Conservation (phyloP, 2,797 vertebrate species). For the Oreochromis mossambicus region DNA sequence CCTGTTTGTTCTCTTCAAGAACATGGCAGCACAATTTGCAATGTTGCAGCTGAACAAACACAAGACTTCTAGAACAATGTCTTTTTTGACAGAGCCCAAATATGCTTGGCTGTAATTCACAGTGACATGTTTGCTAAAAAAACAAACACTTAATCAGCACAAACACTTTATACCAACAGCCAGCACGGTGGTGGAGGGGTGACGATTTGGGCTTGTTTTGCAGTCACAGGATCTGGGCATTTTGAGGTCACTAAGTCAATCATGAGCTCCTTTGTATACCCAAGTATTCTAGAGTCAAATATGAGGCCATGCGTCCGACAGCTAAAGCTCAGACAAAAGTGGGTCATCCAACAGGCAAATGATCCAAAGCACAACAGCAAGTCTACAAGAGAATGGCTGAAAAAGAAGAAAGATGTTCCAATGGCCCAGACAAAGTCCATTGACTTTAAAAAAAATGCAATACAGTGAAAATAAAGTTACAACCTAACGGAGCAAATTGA, state of each 20-base stretch:
- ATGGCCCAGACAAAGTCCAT: background rate
- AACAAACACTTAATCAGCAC: background rate
- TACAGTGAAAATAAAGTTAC: background rate
- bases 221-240: background rate
- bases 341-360: background rate
- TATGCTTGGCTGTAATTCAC: background rate
- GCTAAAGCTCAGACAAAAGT: background rate
- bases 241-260: background rate
- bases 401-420: background rate
- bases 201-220: background rate
- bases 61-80: fast-evolving
- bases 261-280: background rate
- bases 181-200: background rate
- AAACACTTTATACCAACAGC: background rate
- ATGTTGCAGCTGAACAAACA: background rate
- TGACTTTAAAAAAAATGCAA: background rate
- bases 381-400: background rate
- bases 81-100: background rate
- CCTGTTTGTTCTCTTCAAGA: background rate
- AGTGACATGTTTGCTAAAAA: background rate
- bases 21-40: fast-evolving
- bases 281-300: background rate
- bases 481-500: fast-evolving
- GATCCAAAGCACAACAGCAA: background rate
- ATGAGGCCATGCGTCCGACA: fast-evolving